Base-by-base conservation (phyloP, 2,113 vertebrate species). In the Hyperopisus bebe region DNA sequence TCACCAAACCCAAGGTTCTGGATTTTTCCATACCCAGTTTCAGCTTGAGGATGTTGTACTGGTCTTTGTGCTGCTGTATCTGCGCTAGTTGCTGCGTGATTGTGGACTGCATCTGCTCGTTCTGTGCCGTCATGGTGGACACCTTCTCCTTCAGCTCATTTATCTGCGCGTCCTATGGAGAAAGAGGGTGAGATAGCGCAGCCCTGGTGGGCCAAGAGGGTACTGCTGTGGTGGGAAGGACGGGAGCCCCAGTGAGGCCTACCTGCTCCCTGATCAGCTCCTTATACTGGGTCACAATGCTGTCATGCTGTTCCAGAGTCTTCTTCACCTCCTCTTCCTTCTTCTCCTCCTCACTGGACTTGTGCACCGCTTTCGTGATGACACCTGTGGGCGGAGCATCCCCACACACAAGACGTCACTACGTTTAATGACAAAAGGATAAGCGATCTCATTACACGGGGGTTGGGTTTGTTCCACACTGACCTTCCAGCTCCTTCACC, bases 301-400 rank as follows among this genome's bases (percentile, higher is more conserved):
- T 99, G 95, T 99, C 98, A 24, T 99, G 98, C 70, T 99, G 98
- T 90, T 99, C 98, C 92, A 99, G 89, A 0, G 98, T 98, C 95
- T 99, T 99, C 95, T 99, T 99, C 88, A 98, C 98, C 91, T 99
- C 98, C 91, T 99, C 98, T 91, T 99, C 98, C 92, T 99, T 98
- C 92, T 99, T 97, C 91, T 99, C 98, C 92, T 99, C 98, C 94
- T 99, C 98, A 8, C 96, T 99, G 88, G 98, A 99, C 93, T 98
- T 99, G 93, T 99, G 98, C 93, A 99, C 97, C 1, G 98, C 97
- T 93, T 99, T 99, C 86, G 97, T 99, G 92, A 99, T 98, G 91
- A 98, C 94, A 93, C 97, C 98, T 99, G 92, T 1, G 44, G 90
- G 3, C 24, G 89, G 21, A 39, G 13, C 70, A 39, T 1, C 0